Evolutionary conservation across 1,140 invertebrate genomes (phyloP).

Genomic region (Aphaenogaster rudis): DNA sequence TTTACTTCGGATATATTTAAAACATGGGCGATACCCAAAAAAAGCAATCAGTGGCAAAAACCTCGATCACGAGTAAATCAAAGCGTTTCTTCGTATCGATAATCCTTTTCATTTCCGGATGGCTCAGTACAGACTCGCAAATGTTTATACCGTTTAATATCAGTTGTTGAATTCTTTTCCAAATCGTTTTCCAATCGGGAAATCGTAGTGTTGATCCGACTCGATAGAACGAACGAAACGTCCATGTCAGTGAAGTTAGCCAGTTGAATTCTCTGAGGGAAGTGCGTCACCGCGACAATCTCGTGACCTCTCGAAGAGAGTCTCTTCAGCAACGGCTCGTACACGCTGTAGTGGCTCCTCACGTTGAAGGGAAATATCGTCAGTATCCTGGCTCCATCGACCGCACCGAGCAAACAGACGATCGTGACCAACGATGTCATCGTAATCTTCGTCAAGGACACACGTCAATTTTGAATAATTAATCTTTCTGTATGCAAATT

Average conservation of each 20-base stretch:
- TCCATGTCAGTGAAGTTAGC: constrained; percentile 63
- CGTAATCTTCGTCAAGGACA: constrained; percentile 8
- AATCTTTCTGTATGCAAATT: neutral
- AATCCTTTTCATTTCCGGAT: constrained; percentile 43
- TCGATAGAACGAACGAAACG: constrained; percentile 13
- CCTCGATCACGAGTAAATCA: constrained; percentile 42
- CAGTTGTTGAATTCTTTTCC: neutral
- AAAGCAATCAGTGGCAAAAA: constrained; percentile 55
- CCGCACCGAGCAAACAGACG: neutral
- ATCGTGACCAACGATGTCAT: constrained; percentile 7
- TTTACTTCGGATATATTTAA: constrained; percentile 34
- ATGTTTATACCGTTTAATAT: neutral
- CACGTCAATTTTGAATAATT: constrained; percentile 15
- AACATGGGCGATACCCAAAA: neutral
- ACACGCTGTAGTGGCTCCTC: constrained; percentile 62
- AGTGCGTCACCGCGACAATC: constrained; percentile 54
- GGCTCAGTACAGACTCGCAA: constrained; percentile 22
- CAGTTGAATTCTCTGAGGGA: constrained; percentile 30
- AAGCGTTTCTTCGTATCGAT: constrained; percentile 27
- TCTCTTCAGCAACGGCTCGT: constrained; percentile 54
- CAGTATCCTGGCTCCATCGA: constrained; percentile 38
- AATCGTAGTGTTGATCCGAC: neutral
- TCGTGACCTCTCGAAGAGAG: constrained; percentile 61
- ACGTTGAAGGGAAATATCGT: constrained; percentile 35
- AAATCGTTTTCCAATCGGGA: constrained; percentile 37